Conservation (phyloP, 2,113 vertebrate genomes). For the Serilophus lunatus region DNA sequence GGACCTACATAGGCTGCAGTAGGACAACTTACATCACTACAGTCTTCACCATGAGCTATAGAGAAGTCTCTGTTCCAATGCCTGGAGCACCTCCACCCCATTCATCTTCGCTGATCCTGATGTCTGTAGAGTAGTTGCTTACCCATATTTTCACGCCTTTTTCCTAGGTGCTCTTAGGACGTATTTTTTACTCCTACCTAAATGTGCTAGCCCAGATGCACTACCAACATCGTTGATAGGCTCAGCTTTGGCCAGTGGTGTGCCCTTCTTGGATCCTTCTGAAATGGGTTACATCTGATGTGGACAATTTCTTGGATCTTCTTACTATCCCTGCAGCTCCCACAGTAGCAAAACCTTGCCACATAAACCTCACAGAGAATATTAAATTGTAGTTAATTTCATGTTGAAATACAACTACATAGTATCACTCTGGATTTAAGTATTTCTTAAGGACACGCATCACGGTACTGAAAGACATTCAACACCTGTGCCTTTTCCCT, state of each 20-base stretch:
- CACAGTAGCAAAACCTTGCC: background rate
- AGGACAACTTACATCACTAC: background rate
- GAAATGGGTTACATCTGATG: background rate
- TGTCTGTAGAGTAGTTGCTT: background rate
- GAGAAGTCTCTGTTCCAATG: background rate
- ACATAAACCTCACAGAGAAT: background rate
- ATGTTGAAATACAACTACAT: background rate
- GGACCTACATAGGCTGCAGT: background rate
- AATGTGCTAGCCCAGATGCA: background rate
- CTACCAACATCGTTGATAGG: accelerated
- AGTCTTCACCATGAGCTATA: background rate
- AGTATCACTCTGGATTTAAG: background rate
- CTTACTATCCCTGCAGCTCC: background rate
- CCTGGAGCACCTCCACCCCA: background rate
- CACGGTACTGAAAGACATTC: background rate
- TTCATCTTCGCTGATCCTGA: background rate
- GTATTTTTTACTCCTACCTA: background rate
- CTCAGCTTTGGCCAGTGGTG: background rate
- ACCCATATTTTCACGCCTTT: background rate
- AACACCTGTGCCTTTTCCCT: background rate
- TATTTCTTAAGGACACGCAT: background rate
- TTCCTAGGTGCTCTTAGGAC: background rate
- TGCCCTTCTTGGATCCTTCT: background rate
- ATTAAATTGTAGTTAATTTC: background rate
- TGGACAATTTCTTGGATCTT: background rate